A percentile compares a stretch with the other conserved stretches of the same genome.
These are phyloP conservation scores for Nephila pilipes DNA, from an alignment of 1,140 invertebrate genomes.

Conservation along the genomic window DNA sequence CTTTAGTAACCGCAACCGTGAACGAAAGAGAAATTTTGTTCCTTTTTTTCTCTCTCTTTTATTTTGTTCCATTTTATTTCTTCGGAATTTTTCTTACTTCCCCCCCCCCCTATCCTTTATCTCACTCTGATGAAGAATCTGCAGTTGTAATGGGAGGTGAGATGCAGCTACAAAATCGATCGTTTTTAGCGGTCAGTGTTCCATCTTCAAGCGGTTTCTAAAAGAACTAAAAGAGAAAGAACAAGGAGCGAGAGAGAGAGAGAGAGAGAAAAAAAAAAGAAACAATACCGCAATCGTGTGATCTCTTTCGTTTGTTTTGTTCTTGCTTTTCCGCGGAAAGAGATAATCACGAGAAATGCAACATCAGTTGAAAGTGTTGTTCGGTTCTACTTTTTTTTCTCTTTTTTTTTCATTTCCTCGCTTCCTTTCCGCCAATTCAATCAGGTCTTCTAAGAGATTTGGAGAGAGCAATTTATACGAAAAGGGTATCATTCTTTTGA, in stretches of 20 bases:
- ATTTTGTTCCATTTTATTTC: slow-evolving; percentile 21
- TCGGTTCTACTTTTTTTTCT: neutral
- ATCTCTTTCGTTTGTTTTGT: slow-evolving; percentile 6
- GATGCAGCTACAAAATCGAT: neutral
- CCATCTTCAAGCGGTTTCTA: slow-evolving; percentile 10
- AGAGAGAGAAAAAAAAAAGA: neutral
- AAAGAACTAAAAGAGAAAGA: neutral
- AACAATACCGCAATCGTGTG: slow-evolving; percentile 4
- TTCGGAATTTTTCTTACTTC: neutral
- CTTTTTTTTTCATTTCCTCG: neutral
- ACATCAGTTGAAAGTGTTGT: slow-evolving; percentile 8
- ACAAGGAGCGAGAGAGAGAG: neutral
- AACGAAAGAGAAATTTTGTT: slow-evolving; percentile 29
- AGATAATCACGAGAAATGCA: neutral
- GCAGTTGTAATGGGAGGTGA: slow-evolving; percentile 1
- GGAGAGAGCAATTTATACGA: neutral
- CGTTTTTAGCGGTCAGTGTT: slow-evolving; percentile 11
- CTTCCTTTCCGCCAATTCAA: neutral
- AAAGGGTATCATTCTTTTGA: neutral
- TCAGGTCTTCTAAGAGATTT: neutral
- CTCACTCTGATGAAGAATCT: neutral
- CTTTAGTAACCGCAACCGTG: slow-evolving; percentile 17
- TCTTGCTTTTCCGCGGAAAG: neutral
- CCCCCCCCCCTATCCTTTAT: neutral
- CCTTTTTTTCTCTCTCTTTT: neutral